Base-by-base conservation (phyloP, 2,113 vertebrate species). In the Callipepla squamata region DNA sequence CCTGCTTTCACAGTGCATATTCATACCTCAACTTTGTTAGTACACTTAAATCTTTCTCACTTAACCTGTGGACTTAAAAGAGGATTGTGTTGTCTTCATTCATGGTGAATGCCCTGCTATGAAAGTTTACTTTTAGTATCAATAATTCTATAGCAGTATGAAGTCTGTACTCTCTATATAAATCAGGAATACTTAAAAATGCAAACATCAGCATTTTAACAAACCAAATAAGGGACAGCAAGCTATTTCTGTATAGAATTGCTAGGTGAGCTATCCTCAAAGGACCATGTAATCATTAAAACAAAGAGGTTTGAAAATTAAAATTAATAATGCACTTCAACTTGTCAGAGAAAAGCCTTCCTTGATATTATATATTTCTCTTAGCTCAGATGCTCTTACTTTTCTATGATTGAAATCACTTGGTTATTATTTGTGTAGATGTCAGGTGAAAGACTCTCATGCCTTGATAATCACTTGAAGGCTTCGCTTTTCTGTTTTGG, bases 41-140 rank as follows among this genome's bases (percentile, higher is more conserved):
- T 9, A 48, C 6, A 11, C 21, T 48, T 48, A 14, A 17, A 73
- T 18, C 21, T 74, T 44, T 11, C 30, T 73, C 40, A 12, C 9
- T 25, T 50, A 48, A 44, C 53, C 30, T 17, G 15, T 30, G 30
- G 42, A 28, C 14, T 42, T 55, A 13, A 0, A 2, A 74, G 8
- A 45, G 18, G 11, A 23, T 6, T 8, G 4, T 57, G 13, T 44
- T 83, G 22, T 74, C 38, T 1, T 0, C 17, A n/a, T 34, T 73
- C 30, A 6, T 15, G 7, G 6, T 26, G 47, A 78, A 44, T 21
- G 4, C 10, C 55, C 30, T 28, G 40, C n/a, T 62, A 23, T 68
- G 48, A 45, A 75, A 74, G 13, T 61, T 77, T 87, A 78, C 80
- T 91, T 92, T 87, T 85, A 61, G n/a, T 67, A 63, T 75, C 87